These are phyloP conservation scores for Umimayanthus kanabou DNA, from an alignment of 92 coral and sea anemone species.

Conservation along the genomic window DNA sequence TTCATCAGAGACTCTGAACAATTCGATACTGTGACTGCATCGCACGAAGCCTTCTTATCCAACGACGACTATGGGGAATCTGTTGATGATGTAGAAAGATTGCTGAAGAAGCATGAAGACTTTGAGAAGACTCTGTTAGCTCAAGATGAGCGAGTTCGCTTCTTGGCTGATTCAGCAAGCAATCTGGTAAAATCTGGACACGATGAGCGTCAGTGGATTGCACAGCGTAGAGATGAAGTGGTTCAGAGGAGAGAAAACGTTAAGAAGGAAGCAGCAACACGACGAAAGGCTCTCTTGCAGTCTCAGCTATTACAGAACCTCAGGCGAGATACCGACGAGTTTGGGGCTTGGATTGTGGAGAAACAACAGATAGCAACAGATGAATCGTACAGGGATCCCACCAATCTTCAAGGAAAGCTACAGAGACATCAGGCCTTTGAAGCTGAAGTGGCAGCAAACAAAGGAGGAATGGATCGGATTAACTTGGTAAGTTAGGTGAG, in stretches of 20 bases:
- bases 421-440: slow-evolving; percentile 97
- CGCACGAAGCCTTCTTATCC: slow-evolving; percentile 85
- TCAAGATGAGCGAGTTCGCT: slow-evolving; percentile 80
- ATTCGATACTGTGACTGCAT: slow-evolving; percentile 84
- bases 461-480: slow-evolving; percentile 81
- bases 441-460: slow-evolving; percentile 93
- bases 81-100: slow-evolving; percentile 87
- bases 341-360: slow-evolving; percentile 90
- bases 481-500: slow-evolving; percentile 59
- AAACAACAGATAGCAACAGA: slow-evolving; percentile 89
- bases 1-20: slow-evolving; percentile 94
- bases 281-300: slow-evolving; percentile 62
- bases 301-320: slow-evolving; percentile 84
- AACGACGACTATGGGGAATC: slow-evolving; percentile 89
- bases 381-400: slow-evolving; percentile 84
- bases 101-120: slow-evolving; percentile 87
- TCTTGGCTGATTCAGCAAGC: slow-evolving; percentile 74
- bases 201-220: slow-evolving; percentile 75
- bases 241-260: slow-evolving; percentile 74
- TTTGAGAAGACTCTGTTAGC: slow-evolving; percentile 89
- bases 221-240: slow-evolving; percentile 78
- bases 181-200: slow-evolving; percentile 72
- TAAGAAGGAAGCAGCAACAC: slow-evolving; percentile 67
- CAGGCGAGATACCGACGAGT: slow-evolving; percentile 87
- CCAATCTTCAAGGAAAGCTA: slow-evolving; percentile 79